Evolutionary conservation across 1,140 invertebrate genomes (phyloP).

Genomic region (Glomeris maerens): DNA sequence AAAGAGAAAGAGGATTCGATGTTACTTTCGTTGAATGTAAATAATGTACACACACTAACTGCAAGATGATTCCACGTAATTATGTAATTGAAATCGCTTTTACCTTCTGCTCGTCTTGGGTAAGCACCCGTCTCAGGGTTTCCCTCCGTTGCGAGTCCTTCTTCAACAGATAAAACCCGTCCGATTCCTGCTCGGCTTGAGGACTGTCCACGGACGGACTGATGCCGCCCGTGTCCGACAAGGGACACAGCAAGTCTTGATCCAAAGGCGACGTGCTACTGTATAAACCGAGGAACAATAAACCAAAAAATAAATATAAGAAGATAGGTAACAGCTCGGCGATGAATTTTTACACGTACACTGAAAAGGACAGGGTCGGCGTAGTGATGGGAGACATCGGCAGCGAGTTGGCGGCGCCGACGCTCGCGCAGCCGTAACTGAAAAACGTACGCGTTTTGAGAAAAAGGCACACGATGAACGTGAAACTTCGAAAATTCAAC

Average conservation of each 20-base stretch:
- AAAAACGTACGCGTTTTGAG: too few species aligned
- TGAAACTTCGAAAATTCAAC: too few species aligned
- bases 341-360: conserved; percentile 46
- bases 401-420: conserved; percentile 29
- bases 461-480: background rate
- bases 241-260: too few species aligned
- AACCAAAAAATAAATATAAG: conserved; percentile 7
- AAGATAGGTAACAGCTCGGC: background rate
- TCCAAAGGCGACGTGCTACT: conserved; percentile 64
- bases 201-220: conserved; percentile 23
- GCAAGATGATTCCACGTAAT: too few species aligned
- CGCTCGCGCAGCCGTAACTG: too few species aligned
- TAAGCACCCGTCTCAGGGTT: conserved; percentile 77
- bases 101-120: conserved; percentile 72
- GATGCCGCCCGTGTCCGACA: conserved; percentile 12
- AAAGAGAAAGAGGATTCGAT: conserved; percentile 3
- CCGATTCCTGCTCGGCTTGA: conserved; percentile 43
- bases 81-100: conserved; percentile 29
- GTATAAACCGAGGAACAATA: conserved; percentile 54
- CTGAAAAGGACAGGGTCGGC: conserved; percentile 53
- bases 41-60: too few species aligned
- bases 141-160: conserved; percentile 90
- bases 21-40: too few species aligned
- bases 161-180: conserved; percentile 87
- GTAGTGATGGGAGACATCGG: conserved; percentile 59